Base-by-base conservation (phyloP, 2,888 invertebrate species). In the Odontothrips loti region DNA sequence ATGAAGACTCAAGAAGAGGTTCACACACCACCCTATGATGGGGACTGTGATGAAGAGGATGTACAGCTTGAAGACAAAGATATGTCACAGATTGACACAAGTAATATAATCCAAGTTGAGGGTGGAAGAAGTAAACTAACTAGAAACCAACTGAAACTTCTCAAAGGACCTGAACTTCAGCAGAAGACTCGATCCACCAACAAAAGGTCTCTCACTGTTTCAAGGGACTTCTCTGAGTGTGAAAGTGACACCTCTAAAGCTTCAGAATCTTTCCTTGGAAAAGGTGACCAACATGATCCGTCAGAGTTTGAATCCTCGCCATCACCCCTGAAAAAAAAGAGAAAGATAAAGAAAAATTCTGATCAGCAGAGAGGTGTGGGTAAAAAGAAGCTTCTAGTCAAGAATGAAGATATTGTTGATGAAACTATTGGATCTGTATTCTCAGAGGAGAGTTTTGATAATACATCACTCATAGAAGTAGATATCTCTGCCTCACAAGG, bases 31-130 rank as follows among this genome's bases (percentile, higher is more conserved):
- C 27, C 27, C 23, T 27, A 27, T 43, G 79, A 63, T 68, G 23
- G 79, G 47, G 47, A 34, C 43, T 79, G 48, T 79, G 80, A 81
- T 79, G 79, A 79, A 47, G 80, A 58, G 29, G 79, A 47, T 8
- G 29, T 17, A 63, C 20, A 78, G 43, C 9, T 79, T 47, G 79
- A 82, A 63, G 27, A 79, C 29, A 80, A 80, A 68, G 47, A 81
- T 81, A 79, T 47, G 63, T 68, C 43, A 47, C 80, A 82, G 17
- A 79, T 68, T 47, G 79, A 34, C 6, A 34, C 27, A 34, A 47
- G 80, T 27, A 78, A 75, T 58, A 63, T 47, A 79, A 23, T 48
- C 29, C 63, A 27, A 29, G 11, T 79, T 58, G 58, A 43, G n/a
- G 23, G 20, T 34, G 34, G 27, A 12, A 79, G 51, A 79, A 79